Conservation (phyloP, 2,888 invertebrate species). For the Tiphia femorata region DNA sequence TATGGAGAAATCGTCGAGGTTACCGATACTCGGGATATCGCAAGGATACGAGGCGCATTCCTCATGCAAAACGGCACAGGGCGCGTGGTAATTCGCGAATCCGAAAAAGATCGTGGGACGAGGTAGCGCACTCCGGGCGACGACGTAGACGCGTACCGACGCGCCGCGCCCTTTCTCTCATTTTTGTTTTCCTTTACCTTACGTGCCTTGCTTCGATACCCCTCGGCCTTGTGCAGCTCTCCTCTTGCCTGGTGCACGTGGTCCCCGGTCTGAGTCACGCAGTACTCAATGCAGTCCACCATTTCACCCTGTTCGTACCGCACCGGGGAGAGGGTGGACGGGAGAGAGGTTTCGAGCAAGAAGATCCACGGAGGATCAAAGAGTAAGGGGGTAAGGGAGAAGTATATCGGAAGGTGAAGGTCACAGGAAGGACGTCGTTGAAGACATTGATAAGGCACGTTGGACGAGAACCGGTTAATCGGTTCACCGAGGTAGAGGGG, state of each 20-base stretch:
- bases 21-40: too few species aligned
- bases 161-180: background rate
- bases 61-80: too few species aligned
- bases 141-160: too few species aligned
- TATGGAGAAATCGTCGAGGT: too few species aligned
- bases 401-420: background rate
- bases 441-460: too few species aligned
- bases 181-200: slow-evolving; percentile 75
- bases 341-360: background rate
- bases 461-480: too few species aligned
- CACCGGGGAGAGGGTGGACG: slow-evolving; percentile 5
- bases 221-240: slow-evolving; percentile 83
- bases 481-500: too few species aligned
- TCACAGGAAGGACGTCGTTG: slow-evolving; percentile 2
- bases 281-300: slow-evolving; percentile 94
- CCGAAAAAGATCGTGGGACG: too few species aligned
- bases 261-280: slow-evolving; percentile 88
- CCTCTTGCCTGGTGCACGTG: slow-evolving; percentile 85
- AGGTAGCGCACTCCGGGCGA: too few species aligned
- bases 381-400: background rate
- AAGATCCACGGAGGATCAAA: background rate
- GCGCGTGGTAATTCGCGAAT: too few species aligned
- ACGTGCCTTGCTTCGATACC: slow-evolving; percentile 89
- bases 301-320: slow-evolving; percentile 85
- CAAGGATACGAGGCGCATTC: too few species aligned